Conservation (phyloP, 2,888 invertebrate species). For the Thera obeliscata region DNA sequence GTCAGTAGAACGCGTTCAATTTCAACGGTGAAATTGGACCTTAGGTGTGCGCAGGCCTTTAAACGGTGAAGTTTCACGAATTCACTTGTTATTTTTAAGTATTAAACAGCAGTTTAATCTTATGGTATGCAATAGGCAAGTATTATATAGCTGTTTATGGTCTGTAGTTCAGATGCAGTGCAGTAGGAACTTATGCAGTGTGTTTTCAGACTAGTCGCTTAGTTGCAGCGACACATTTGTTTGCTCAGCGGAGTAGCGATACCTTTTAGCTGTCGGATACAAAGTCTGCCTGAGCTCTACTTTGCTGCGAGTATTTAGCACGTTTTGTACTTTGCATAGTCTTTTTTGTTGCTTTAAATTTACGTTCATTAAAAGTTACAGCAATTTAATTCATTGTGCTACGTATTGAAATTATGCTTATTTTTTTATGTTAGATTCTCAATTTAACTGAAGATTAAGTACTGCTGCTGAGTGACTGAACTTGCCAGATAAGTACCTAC, state of each 20-base stretch:
- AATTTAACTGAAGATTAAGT: background rate
- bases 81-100: too few relatives aligned
- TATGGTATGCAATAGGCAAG: too few relatives aligned
- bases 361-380: conserved; percentile 11
- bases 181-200: background rate
- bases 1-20: too few relatives aligned
- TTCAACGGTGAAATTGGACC: too few relatives aligned
- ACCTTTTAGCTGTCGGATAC: conserved; percentile 58
- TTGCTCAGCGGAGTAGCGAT: conserved; percentile 55
- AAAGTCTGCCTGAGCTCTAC: conserved; percentile 26
- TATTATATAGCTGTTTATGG: too few relatives aligned
- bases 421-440: background rate
- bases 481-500: too few relatives aligned
- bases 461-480: too few relatives aligned
- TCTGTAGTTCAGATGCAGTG: background rate
- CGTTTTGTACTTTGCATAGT: conserved; percentile 3
- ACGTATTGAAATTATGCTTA: background rate
- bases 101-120: too few relatives aligned
- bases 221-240: conserved; percentile 49
- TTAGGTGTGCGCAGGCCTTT: too few relatives aligned
- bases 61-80: too few relatives aligned
- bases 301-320: conserved; percentile 21
- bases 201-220: conserved; percentile 22
- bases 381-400: background rate
- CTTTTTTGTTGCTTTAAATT: background rate